Base-by-base conservation (phyloP, 1,140 invertebrate genomes). In the Tribolium castaneum region DNA sequence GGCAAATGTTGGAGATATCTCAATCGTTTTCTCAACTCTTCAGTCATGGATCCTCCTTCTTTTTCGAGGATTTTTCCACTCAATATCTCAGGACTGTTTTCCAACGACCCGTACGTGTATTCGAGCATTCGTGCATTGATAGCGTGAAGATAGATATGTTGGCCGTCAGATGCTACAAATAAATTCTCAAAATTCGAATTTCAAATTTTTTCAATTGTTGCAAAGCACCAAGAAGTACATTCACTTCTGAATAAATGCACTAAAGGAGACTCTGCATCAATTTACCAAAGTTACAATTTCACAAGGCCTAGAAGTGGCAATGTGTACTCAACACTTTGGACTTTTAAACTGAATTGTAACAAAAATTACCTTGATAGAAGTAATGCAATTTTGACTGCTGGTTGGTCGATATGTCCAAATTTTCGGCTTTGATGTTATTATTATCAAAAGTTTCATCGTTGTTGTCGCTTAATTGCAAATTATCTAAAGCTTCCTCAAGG, bases 111-210 rank as follows among this genome's bases (percentile, higher is more conserved):
- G 89, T 97, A 98, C 54, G 95, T 92, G 52, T 92, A 91, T 83
- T 95, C 93, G 78, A 99, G 86, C 92, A 98, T 97, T 66, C 94
- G 93, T 1, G 95, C 92, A 87, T 99, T 99, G 79, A 99, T 86
- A 2, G 95, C 92, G 88, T 98, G 95, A 54, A 99, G 87, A 86
- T 96, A 99, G 22, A 98, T 92, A 84, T 97, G 94, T 86, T 98
- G 97, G 0, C 97, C 97, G 88, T 98, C 96, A 35, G 90, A 89
- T 75, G 94, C 94, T 95, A 82, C 49, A 89, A 89, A 14, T 82
- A 81, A 81, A 49, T 9, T 35, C 9, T 66, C 5, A 39, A 52
- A 50, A 62, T 12, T 10, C 34, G 35, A 50, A 14, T 52, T 74
- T 30, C 13, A 6, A 74, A 22, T 25, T 19, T 19, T 19, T 19